Conservation (phyloP, 2,113 vertebrate genomes). For the Aleadryas rufinucha region DNA sequence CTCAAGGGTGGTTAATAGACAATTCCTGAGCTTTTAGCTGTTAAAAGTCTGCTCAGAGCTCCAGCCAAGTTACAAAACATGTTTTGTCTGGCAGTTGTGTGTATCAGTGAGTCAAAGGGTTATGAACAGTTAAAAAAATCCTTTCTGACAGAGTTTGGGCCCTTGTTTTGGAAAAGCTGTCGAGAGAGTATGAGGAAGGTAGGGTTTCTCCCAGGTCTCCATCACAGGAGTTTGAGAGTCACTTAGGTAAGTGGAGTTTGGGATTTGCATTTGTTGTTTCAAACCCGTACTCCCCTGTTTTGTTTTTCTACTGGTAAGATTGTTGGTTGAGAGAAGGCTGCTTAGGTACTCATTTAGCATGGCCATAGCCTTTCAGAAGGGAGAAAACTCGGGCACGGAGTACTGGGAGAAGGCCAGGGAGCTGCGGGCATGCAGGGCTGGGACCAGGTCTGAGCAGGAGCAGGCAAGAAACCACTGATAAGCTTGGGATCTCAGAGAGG, state of each 20-base stretch:
- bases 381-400: fast-evolving
- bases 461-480: neutral
- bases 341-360: neutral
- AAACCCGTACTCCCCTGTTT: neutral
- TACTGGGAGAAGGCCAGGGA: neutral
- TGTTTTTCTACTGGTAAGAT: neutral
- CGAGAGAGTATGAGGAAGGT: neutral
- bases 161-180: neutral
- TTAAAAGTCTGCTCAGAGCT: neutral
- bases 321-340: neutral
- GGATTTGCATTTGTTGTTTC: neutral
- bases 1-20: neutral
- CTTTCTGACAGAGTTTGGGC: neutral
- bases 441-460: neutral
- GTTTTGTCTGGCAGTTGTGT: neutral
- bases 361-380: neutral
- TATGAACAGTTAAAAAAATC: neutral
- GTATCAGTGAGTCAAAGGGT: neutral
- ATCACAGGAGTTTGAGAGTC: neutral
- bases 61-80: neutral
- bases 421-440: fast-evolving
- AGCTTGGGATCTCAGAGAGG: neutral
- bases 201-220: neutral
- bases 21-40: neutral
- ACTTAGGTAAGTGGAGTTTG: neutral